phyloP scores from a whole-genome alignment of 2,113 vertebrate species.

The Labeo catla region DNA sequence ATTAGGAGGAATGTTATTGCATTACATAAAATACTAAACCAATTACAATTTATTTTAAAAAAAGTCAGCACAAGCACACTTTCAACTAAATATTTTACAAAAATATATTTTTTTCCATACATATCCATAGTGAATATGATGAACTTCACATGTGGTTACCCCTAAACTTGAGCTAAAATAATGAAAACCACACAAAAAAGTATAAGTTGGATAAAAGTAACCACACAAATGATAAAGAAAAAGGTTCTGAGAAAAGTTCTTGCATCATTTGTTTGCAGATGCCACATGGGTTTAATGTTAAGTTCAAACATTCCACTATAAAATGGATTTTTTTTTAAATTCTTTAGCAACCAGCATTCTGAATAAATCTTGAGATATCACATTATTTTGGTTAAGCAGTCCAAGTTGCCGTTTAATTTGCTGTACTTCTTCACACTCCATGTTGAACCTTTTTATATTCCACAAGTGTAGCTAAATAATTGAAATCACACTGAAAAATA shows the following conservation, averaged over 20 bases:
- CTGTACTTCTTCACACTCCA: background rate
- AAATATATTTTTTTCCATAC: too few species aligned
- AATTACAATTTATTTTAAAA: too few species aligned
- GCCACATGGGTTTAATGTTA: background rate
- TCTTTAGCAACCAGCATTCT: background rate
- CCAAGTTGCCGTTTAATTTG: background rate
- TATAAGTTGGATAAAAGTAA: too few species aligned
- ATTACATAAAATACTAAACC: background rate
- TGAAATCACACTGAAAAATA: slow-evolving; percentile 17
- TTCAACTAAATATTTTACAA: too few species aligned
- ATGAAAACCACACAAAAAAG: background rate
- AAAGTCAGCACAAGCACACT: too few species aligned
- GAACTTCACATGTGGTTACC: too few species aligned
- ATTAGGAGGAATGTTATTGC: background rate
- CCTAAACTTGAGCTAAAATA: background rate
- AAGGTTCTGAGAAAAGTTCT: too few species aligned
- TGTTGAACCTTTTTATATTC: background rate
- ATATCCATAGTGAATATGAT: too few species aligned
- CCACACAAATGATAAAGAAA: too few species aligned
- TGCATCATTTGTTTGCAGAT: too few species aligned
- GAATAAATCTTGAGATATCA: background rate
- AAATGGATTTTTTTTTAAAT: background rate
- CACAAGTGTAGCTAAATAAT: background rate
- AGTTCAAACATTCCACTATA: background rate
- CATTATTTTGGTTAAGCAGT: background rate